Evolutionary conservation across 2,888 invertebrate species (phyloP).

Genomic region (Podabrus alpinus): DNA sequence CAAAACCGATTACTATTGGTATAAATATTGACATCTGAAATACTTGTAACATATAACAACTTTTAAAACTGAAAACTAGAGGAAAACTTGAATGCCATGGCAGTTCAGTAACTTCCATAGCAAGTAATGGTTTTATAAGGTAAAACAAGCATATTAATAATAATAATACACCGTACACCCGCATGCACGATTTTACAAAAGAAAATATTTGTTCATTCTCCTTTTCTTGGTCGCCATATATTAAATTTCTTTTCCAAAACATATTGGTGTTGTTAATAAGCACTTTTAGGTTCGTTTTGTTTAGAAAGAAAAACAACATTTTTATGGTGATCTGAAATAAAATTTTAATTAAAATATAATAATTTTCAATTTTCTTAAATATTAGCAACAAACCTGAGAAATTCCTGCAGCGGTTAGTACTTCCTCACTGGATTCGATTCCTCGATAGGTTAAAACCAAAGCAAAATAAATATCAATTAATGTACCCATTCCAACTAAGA

Average conservation of each 20-base stretch:
- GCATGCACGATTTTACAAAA: too few relatives aligned
- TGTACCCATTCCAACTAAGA: fast-evolving
- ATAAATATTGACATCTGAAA: background rate
- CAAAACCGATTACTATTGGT: background rate
- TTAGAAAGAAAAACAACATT: background rate
- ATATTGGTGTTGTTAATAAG: background rate
- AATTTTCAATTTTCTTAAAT: background rate
- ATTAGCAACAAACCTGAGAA: background rate
- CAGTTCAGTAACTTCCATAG: background rate
- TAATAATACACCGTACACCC: background rate
- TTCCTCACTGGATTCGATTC: background rate
- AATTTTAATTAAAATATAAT: too few relatives aligned
- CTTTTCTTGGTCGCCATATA: background rate
- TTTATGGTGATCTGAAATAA: background rate
- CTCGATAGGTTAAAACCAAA: background rate
- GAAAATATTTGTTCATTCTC: background rate
- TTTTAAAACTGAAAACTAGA: background rate
- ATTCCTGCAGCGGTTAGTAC: background rate
- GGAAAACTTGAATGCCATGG: background rate
- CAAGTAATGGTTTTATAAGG: background rate
- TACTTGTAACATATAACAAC: background rate
- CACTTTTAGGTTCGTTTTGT: background rate
- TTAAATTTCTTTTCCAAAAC: background rate
- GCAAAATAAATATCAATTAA: background rate
- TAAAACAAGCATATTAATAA: background rate